phyloP scores from a whole-genome alignment of 2,113 vertebrate species.

The Zosterops pallidus region DNA sequence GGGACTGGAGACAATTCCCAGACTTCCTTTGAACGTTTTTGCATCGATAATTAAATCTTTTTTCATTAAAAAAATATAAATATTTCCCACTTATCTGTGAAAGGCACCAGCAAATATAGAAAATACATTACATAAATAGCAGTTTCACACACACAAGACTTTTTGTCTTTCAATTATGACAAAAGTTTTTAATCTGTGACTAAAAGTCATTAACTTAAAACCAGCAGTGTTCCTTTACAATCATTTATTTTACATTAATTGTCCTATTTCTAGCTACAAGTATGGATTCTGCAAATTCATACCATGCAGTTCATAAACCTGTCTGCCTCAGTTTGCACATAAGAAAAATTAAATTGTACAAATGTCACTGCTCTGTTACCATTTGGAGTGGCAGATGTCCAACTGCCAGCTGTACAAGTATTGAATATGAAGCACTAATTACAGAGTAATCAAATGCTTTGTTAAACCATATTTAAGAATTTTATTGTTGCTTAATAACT shows the following conservation, averaged over 20 bases:
- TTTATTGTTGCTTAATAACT: not conserved
- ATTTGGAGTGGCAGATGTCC: conserved; percentile 40
- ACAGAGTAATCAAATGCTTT: not conserved
- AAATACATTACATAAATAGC: not conserved
- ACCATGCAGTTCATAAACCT: not conserved
- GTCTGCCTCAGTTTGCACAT: not conserved
- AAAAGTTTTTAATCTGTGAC: not conserved
- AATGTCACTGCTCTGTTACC: not conserved
- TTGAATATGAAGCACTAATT: not conserved
- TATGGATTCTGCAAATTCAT: not conserved
- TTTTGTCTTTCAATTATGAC: not conserved
- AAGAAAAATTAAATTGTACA: not conserved
- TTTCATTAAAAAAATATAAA: not conserved
- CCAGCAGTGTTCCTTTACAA: not conserved
- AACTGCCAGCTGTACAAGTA: not conserved
- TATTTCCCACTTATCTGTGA: not conserved
- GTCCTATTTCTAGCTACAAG: not conserved
- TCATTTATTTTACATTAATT: not conserved
- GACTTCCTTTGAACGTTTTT: not conserved
- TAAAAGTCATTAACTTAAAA: not conserved
- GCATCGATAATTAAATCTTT: not conserved
- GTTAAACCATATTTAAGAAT: conserved; percentile 12
- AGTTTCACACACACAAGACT: not conserved
- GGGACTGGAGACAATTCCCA: not conserved
- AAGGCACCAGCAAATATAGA: not conserved